A percentile compares a stretch with the other conserved stretches of the same genome.
Conservation (phyloP, 2,888 invertebrate genomes). For the Gari tellinella region DNA sequence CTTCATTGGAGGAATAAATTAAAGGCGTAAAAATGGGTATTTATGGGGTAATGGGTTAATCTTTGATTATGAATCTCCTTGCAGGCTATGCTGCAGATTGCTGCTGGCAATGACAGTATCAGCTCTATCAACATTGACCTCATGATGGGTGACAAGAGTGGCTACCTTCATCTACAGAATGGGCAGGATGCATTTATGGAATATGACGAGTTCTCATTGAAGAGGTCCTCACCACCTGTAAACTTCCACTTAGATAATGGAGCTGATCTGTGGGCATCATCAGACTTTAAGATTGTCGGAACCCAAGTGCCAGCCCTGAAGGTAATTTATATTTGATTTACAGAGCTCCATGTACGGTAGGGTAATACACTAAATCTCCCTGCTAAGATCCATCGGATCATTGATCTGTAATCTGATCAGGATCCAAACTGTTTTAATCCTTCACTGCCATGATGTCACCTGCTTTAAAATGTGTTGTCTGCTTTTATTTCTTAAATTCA, state of each 20-base stretch:
- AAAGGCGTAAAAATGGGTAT: too few species aligned
- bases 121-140: slow-evolving; percentile 61
- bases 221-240: slow-evolving; percentile 68
- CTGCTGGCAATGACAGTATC: slow-evolving; percentile 36
- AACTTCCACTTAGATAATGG: slow-evolving; percentile 69
- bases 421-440: too few species aligned
- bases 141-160: slow-evolving; percentile 69
- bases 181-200: slow-evolving; percentile 65
- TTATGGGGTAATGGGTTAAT: too few species aligned
- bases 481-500: too few species aligned
- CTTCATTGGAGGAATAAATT: too few species aligned
- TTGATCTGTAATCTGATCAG: too few species aligned
- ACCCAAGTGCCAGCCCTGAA: slow-evolving; percentile 53
- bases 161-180: slow-evolving; percentile 61
- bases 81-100: slow-evolving; percentile 69
- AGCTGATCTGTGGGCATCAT: slow-evolving; percentile 60
- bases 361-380: too few species aligned
- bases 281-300: slow-evolving; percentile 70
- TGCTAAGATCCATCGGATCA: too few species aligned
- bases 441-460: too few species aligned
- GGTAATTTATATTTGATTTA: too few species aligned
- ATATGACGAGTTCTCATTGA: slow-evolving; percentile 54
- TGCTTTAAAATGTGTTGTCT: too few species aligned
- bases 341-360: too few species aligned
- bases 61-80: neutral